Evolutionary conservation across 2,888 invertebrate species (phyloP), one percentile per base, ranked within the genome.

Genomic region (Amiota minor): DNA sequence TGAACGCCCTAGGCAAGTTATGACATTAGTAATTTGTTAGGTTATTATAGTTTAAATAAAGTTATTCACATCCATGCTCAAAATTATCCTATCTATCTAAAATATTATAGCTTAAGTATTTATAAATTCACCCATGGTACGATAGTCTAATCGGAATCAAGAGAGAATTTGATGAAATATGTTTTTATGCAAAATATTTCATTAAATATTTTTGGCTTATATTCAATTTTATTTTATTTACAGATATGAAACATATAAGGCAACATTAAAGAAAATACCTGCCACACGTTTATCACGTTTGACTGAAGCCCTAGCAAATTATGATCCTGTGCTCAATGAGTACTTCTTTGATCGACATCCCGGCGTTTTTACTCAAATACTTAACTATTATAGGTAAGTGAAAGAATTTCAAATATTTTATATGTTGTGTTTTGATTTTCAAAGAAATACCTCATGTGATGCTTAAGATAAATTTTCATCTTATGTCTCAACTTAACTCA

Each of bases 311-410:
- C 91, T 96, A 80, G 96, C 96, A 81, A 96, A 97, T 90, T 97
- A 96, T 90, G 96, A 97, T 90, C 95, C 96, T 4, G 93, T 96
- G 68, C 92, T 96, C 81, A 96, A 97, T 90, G 96, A 97, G 90
- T 97, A 96, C 90, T 95, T 95, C 91, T 96, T 96, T 89, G 95
- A 95, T 90, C 90, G 95, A 68, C 96, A 96, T 91, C 96, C 96
- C 8, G 96, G 96, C n/a, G 96, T 97, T 16, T 96, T 96, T 89
- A 95, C 95, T 45, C 96, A 96, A 90, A 95, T 95, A 81, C 92
- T 97, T 81, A 96, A 96, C 90, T 96, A 96, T 89, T 96, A 96
- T 91, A 92, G 93, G 93, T 93, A 87, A 89, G 88, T 73, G 12
- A 35, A 35, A 35, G 6, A 35, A 6, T 35, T 23, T 35, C 35